Conservation (phyloP, 2,113 vertebrate genomes). For the Serinus canaria region DNA sequence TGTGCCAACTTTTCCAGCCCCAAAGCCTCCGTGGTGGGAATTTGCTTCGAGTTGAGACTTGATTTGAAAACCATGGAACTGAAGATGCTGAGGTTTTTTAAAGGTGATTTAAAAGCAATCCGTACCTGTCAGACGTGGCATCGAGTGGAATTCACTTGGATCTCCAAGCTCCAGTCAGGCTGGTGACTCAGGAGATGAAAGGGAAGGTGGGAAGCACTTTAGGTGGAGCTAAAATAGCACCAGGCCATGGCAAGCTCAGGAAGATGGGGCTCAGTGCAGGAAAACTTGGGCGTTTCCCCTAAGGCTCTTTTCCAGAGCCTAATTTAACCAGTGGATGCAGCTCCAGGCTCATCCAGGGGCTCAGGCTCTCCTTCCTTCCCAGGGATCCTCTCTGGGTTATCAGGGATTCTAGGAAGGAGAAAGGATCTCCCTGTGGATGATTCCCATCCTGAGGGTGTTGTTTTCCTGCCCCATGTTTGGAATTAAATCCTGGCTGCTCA, state of each 20-base stretch:
- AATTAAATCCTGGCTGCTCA: not conserved
- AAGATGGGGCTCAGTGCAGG: not conserved
- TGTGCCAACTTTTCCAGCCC: not conserved
- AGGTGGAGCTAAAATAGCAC: not conserved
- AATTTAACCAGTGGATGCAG: not conserved
- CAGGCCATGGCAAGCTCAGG: not conserved
- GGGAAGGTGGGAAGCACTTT: not conserved
- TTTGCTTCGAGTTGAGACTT: not conserved
- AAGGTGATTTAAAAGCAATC: not conserved
- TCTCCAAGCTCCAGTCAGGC: not conserved
- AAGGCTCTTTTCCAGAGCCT: not conserved
- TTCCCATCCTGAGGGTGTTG: not conserved
- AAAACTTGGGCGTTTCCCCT: not conserved
- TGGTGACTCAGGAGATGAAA: not conserved
- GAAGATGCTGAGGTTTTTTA: not conserved
- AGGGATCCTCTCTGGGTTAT: not conserved
- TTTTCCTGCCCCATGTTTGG: not conserved
- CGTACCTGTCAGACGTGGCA: not conserved
- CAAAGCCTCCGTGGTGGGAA: not conserved
- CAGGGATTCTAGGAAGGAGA: not conserved
- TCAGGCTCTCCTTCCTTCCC: not conserved
- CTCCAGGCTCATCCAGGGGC: not conserved
- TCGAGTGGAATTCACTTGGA: not conserved
- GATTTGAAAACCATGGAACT: not conserved
- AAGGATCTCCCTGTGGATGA: not conserved